Conservation (phyloP, 2,797 vertebrate species). For the Adelosebastes latens region DNA sequence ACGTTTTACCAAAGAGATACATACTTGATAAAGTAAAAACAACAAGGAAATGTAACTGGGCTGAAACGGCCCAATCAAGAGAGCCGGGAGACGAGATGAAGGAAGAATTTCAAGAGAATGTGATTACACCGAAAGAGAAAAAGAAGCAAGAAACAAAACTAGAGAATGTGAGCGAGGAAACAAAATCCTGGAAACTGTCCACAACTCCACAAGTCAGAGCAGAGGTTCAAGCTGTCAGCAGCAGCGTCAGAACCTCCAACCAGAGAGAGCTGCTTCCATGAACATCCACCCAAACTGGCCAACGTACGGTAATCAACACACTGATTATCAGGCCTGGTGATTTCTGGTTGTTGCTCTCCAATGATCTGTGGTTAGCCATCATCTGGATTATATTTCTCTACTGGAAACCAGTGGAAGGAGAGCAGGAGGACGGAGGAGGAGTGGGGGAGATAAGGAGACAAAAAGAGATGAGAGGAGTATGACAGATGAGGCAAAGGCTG, state of each 20-base stretch:
- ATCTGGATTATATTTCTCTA: conserved; percentile 90
- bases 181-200: conserved; percentile 21
- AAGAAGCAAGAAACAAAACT: not conserved
- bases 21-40: not conserved
- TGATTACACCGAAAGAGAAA: not conserved
- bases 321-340: conserved; percentile 43
- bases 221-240: conserved; percentile 30
- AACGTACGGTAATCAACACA: conserved; percentile 15
- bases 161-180: not conserved
- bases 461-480: conserved; percentile 46
- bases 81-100: not conserved
- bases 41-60: not conserved
- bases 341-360: conserved; percentile 36
- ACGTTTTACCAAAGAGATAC: not conserved
- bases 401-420: conserved; percentile 20
- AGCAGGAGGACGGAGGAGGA: conserved; percentile 1
- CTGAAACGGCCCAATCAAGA: not conserved
- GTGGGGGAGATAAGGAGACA: conserved; percentile 46
- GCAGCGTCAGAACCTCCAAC: not conserved
- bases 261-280: not conserved
- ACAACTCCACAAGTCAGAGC: conserved; percentile 4
- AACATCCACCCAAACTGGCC: not conserved
- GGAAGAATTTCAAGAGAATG: not conserved
- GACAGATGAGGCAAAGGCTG: conserved; percentile 77
- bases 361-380: conserved; percentile 62